These are phyloP conservation scores for Syritta pipiens DNA, from an alignment of 2,888 invertebrate species.

Conservation along the genomic window DNA sequence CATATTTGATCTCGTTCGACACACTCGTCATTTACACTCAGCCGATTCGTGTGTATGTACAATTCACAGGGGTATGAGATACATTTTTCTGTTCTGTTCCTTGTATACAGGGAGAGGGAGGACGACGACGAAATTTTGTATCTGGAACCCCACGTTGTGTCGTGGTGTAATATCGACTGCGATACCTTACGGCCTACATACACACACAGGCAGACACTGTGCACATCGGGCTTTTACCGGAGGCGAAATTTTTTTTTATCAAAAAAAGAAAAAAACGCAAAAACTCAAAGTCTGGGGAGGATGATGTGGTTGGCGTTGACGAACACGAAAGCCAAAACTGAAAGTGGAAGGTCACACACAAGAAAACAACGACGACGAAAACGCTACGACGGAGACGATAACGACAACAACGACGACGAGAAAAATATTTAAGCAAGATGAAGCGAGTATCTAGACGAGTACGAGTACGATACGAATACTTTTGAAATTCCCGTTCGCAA, in stretches of 20 bases:
- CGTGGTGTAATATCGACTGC: background rate
- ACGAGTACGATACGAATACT: constrained; percentile 14
- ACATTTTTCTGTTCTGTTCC: constrained; percentile 19
- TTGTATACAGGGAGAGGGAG: constrained; percentile 42
- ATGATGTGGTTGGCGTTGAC: background rate
- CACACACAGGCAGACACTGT: background rate
- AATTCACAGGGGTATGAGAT: constrained; percentile 44
- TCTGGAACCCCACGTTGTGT: constrained; percentile 45
- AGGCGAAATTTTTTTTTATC: constrained; percentile 2
- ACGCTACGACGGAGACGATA: constrained; percentile 3
- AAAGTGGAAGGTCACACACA: constrained; percentile 15
- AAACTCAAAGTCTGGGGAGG: constrained; percentile 1
- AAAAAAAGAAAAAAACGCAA: constrained; percentile 18
- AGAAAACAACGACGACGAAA: background rate
- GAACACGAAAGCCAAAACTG: background rate
- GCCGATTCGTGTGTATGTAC: constrained; percentile 20
- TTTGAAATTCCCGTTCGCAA: constrained; percentile 18
- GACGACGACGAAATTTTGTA: constrained; percentile 6
- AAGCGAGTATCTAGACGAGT: constrained; percentile 27
- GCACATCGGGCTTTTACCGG: constrained; percentile 11
- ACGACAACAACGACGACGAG: constrained; percentile 13
- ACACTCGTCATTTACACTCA: constrained; percentile 68
- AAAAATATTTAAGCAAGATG: constrained; percentile 26
- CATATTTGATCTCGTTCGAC: constrained; percentile 68
- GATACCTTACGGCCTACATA: constrained; percentile 28